Conservation (phyloP, 2,797 vertebrate genomes). For the Enteromius trimaculatus region DNA sequence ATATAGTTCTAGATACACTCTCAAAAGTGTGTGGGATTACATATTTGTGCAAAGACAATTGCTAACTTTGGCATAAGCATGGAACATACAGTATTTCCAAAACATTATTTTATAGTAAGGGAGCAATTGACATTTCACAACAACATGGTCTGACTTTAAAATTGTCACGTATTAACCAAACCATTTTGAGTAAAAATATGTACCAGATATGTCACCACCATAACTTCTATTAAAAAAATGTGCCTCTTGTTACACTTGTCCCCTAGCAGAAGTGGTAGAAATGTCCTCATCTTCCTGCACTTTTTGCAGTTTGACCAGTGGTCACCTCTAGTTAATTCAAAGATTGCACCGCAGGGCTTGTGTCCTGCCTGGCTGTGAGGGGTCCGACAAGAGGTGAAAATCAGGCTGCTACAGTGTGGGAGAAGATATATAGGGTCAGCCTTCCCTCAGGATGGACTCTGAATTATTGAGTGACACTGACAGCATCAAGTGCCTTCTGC, state of each 20-base stretch:
- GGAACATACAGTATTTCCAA: background rate
- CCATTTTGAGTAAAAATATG: background rate
- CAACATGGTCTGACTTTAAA: too few relatives aligned
- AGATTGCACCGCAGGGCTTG: constrained; percentile 58
- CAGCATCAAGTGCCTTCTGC: constrained; percentile 54
- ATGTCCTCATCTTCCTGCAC: constrained; percentile 50
- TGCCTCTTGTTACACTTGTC: background rate
- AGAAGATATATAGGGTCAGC: constrained; percentile 45
- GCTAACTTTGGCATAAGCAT: background rate
- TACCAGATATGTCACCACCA: background rate
- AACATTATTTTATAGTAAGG: background rate
- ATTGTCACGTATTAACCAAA: too few relatives aligned
- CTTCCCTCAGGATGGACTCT: constrained; percentile 48
- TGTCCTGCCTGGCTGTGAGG: constrained; percentile 54
- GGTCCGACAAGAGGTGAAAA: constrained; percentile 55
- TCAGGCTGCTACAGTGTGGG: constrained; percentile 52
- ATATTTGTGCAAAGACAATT: constrained; percentile 1
- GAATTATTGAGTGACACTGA: constrained; percentile 64
- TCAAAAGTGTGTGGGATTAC: background rate
- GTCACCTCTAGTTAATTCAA: constrained; percentile 37
- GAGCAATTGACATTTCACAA: background rate
- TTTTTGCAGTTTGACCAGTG: constrained; percentile 60
- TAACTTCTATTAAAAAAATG: background rate
- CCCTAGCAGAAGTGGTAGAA: background rate
- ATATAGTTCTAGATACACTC: background rate